Percentiles rank a stretch among this genome's conserved stretches.
Conservation (phyloP, 1,140 invertebrate genomes). For the Fopius arisanus region DNA sequence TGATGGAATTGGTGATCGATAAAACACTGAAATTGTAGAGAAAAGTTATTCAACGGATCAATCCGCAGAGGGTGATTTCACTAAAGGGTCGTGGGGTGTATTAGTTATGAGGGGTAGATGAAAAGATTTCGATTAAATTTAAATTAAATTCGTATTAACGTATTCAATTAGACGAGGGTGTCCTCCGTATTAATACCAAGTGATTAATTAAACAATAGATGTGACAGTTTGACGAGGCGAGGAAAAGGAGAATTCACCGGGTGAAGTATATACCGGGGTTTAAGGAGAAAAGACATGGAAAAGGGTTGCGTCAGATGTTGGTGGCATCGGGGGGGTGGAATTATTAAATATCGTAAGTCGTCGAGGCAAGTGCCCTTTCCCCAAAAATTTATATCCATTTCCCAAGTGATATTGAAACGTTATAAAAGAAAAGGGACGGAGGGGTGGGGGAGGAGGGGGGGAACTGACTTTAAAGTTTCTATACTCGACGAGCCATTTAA, state of each 20-base stretch:
- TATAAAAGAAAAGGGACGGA: background rate
- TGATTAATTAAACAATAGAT: slow-evolving; percentile 27
- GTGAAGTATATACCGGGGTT: background rate
- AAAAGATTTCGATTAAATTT: slow-evolving; percentile 17
- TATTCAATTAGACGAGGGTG: slow-evolving; percentile 19
- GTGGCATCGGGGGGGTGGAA: slow-evolving; percentile 11
- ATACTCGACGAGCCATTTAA: slow-evolving; percentile 15
- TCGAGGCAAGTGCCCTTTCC: background rate
- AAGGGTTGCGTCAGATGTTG: slow-evolving; percentile 27
- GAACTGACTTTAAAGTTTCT: background rate
- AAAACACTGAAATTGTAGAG: background rate
- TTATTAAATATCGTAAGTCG: slow-evolving; percentile 24
- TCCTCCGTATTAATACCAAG: slow-evolving; percentile 23
- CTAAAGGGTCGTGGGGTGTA: background rate
- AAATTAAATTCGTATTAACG: slow-evolving; percentile 27
- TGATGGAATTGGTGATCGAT: background rate
- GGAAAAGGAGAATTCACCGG: background rate
- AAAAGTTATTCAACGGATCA: background rate
- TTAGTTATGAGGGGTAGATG: slow-evolving; percentile 1
- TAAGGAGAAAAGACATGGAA: slow-evolving; percentile 1
- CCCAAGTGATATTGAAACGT: slow-evolving; percentile 9
- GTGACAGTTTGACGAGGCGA: background rate
- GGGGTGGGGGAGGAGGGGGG: too few relatives aligned
- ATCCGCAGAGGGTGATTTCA: background rate
- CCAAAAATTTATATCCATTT: slow-evolving; percentile 7